Base-by-base conservation (phyloP, 53 echinoderm and acorn worm species). In the Antedon mediterranea region DNA sequence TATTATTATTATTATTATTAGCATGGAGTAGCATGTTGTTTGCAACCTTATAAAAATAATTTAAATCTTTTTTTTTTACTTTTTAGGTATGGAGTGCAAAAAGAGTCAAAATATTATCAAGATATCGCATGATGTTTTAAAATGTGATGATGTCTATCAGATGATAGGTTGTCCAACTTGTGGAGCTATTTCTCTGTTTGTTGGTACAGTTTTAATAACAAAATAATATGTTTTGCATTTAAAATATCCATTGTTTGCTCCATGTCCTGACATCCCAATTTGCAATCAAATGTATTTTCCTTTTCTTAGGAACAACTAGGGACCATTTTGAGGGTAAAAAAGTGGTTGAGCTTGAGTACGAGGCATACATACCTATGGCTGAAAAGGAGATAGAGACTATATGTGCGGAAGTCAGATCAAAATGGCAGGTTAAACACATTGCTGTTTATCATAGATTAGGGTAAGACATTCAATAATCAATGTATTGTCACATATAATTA, bases 271-370 rank as follows among this genome's bases (percentile, higher is more conserved):
- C n/a, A n/a, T n/a, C n/a, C n/a, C n/a, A n/a, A n/a, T n/a, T n/a
- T n/a, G n/a, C n/a, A n/a, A 41, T 41, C 41, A 41, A 18, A 15
- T 43, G 7, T 77, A 37, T 29, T 29, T 33, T 31, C 3, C 33
- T 30, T 31, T 28, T 29, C 32, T 18, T 32, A 93, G 93, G 93
- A 28, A 93, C 88, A 34, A 93, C 93, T 23, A 81, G 93, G 72
- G 86, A 93, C 70, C 90, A 93, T 77, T 93, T 87, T 88, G 86
- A 93, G n/a, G 93, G 87, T 3, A 93, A 93, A 80, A 86, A 79
- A 29, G 93, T 93, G 3, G 76, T 86, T 5, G 74, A 78, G 32
- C 75, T 93, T 72, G 93, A 93, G 71, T 93, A 93, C 43, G 93
- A 93, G 73, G 90, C 88, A 0, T 93, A 90, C 70, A 77, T 83